phyloP scores from a whole-genome alignment of 2,888 invertebrate species.

The Liopterus haemorrhoidalis region DNA sequence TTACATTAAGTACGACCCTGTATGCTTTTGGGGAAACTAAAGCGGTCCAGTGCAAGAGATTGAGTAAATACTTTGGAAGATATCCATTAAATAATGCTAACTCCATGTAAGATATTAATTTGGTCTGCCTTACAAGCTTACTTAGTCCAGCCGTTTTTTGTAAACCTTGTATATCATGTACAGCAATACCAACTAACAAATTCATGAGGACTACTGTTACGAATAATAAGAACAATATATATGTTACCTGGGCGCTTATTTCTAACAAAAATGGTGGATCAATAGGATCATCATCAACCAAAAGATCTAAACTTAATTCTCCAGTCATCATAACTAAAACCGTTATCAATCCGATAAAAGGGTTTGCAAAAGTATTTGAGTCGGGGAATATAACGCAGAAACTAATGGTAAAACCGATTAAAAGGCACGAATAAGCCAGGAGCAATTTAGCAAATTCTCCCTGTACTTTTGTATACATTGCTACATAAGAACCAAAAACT shows the following conservation, averaged over 20 bases:
- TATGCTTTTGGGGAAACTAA: slow-evolving; percentile 76
- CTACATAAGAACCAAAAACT: slow-evolving; percentile 82
- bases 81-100: slow-evolving; percentile 74
- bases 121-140: slow-evolving; percentile 76
- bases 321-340: slow-evolving; percentile 88
- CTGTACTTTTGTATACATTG: slow-evolving; percentile 84
- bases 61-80: slow-evolving; percentile 66
- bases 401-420: slow-evolving; percentile 81
- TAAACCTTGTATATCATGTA: slow-evolving; percentile 79
- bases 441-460: slow-evolving; percentile 82
- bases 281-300: slow-evolving; percentile 69
- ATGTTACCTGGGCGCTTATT: slow-evolving; percentile 76
- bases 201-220: slow-evolving; percentile 85
- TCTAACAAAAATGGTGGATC: slow-evolving; percentile 70
- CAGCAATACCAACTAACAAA: slow-evolving; percentile 77
- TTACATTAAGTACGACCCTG: slow-evolving; percentile 73
- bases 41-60: slow-evolving; percentile 70
- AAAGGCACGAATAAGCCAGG: slow-evolving; percentile 75
- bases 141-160: slow-evolving; percentile 80
- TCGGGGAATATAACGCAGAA: slow-evolving; percentile 84
- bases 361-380: slow-evolving; percentile 74
- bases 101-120: slow-evolving; percentile 81
- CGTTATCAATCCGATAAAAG: slow-evolving; percentile 77
- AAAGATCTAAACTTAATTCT: slow-evolving; percentile 69
- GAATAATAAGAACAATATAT: slow-evolving; percentile 72